Base-by-base conservation (phyloP, 2,888 invertebrate species). In the Drosophila peninsularis region DNA sequence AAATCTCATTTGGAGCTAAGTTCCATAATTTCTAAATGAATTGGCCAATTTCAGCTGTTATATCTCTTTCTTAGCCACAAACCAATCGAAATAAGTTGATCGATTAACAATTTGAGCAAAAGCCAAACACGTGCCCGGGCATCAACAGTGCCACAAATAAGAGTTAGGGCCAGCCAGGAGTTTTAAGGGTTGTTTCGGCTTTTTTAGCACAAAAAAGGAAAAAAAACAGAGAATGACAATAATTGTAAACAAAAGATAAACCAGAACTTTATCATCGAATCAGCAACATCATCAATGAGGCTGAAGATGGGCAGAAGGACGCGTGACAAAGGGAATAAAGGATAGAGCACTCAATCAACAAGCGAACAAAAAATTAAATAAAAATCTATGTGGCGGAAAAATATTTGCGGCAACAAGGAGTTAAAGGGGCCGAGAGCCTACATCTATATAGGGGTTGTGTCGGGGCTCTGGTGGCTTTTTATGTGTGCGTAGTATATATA, bases 221-320 rank as follows among this genome's bases (percentile, higher is more conserved):
- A 37, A 50, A 67, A 62, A 73, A 44, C 45, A 68, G 47, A 52
- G 52, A 52, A 52, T 44, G 57, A 71, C 71, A 74, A 82, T 68
- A 82, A 78, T 81, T 74, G 79, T 78, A 78, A 78, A 79, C 80
- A 79, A 79, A 39, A 75, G 78, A 82, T 74, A 82, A 80, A 76
- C 54, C 57, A 50, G 74, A 80, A 71, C 56, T 53, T 76, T 75
- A 75, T 75, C 80, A 79, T 52, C 63, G 54, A 75, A 75, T 67
- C 70, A 69, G 82, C 66, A 70, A 60, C 68, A 77, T 58, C 67
- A 68, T 69, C 73, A 77, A 63, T 68, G 77, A 58, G 62, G 42
- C 60, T 63, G 70, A 44, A 45, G 39, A 39, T 45, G 60, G 54
- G 69, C 39, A 24, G 32, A 39, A 50, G 57, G 24, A 34, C 50